Evolutionary conservation across 1,140 invertebrate species (phyloP), one percentile per base, ranked within the genome.

Genomic region (Ostrea edulis): DNA sequence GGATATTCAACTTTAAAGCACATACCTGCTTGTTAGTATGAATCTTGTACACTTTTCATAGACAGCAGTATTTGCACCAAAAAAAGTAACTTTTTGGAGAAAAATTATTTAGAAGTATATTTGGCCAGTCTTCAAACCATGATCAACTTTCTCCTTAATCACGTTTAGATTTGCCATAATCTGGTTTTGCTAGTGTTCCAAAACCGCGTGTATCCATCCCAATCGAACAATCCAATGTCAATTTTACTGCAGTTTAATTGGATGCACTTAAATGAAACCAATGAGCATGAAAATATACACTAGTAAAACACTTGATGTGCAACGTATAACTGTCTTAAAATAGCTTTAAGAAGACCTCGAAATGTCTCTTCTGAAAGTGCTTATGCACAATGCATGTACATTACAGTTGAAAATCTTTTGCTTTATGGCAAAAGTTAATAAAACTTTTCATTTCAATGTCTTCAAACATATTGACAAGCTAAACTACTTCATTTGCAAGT

Each of bases 161-260:
- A 77, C 68, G 25, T 77, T 77, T 77, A 77, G 68, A 77, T 77
- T 77, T 77, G 68, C 68, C 68, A 77, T 77, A 77, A 77, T 77
- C 68, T 77, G 68, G 68, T 77, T 77, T 77, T 77, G 68, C 68
- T 77, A 77, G 25, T 77, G 68, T 77, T 77, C 68, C 68, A 77
- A 77, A 77, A 77, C 29, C 22, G 29, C 68, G 68, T 77, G 68
- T 77, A 77, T 77, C 68, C 68, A 77, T 77, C 68, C 68, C 68
- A 77, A 77, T 77, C 68, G 68, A 77, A 77, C 68, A 77, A 77
- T 77, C 68, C 68, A 25, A 77, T 77, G 68, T 77, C 68, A 77
- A 77, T 77, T 77, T 77, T 77, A 77, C 68, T 29, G 68, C 68
- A 77, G 68, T 77, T 77, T 77, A 77, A 77, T 77, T 77, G 68